Base-by-base conservation (phyloP, 2,888 invertebrate genomes). In the Eustalomyia histrio region DNA sequence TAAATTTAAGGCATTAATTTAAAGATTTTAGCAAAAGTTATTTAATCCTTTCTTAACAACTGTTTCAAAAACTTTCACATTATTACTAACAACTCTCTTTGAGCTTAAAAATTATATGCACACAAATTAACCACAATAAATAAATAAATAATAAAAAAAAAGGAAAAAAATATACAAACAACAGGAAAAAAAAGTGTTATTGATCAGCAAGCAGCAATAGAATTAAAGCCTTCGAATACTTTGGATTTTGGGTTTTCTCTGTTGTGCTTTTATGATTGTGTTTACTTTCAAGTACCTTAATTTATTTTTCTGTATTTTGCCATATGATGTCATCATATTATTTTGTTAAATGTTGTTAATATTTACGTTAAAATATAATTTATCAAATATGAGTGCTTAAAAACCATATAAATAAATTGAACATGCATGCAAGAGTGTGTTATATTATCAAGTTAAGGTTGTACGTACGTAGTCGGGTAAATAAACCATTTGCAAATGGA, bases 291-390 rank as follows among this genome's bases (percentile, higher is more conserved):
- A 73, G 67, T 67, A 63, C 72, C 58, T 68, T 73, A 18, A 67
- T 10, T 21, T 29, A 21, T 21, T 6, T 29, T 29, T 29, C 29
- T 1, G 7, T 29, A 6, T 55, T 61, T 58, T 53, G 35, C 61
- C 60, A 43, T 16, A 80, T 80, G 80, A 80, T 80, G 76, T 80
- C 80, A 80, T 64, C 58, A 55, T 53, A 52, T 29, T 50, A 63
- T 69, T 64, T 69, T 35, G 7, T 58, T 33, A 33, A 35, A 29
- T 61, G 21, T 43, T 68, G 21, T 57, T 63, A 29, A 52, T 39
- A 39, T 21, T 52, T 21, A 55, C 21, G 33, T 74, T 21, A 4
- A 29, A 69, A 53, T 35, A 53, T 18, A 53, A 53, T 17, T 67
- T 65, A 43, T 67, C 53, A 61, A 64, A 69, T 39, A 76, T 21